A percentile compares a stretch with the other conserved stretches of the same genome.
phyloP scores from a whole-genome alignment of 2,113 vertebrate genomes.

The Merops nubicus region DNA sequence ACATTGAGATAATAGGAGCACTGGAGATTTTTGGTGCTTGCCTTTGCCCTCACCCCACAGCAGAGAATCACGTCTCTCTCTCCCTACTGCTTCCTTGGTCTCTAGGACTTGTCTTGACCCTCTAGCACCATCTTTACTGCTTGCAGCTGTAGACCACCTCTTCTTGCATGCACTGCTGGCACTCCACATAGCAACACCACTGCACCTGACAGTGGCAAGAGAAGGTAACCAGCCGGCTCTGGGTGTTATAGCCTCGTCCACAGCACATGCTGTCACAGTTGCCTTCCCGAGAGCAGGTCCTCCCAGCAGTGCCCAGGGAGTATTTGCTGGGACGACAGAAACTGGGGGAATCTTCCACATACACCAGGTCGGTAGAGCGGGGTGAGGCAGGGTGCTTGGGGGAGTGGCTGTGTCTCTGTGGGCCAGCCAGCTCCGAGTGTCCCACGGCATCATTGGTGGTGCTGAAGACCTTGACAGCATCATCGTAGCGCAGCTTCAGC shows the following conservation, averaged over 20 bases:
- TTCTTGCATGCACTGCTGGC: conserved; percentile 92
- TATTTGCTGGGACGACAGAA: conserved; percentile 94
- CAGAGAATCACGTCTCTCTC: neutral
- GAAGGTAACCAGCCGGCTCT: conserved; percentile 89
- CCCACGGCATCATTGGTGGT: conserved; percentile 92
- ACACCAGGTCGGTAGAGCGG: conserved; percentile 88
- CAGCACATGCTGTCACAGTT: conserved; percentile 96
- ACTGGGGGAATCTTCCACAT: conserved; percentile 95
- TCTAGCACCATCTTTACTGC: conserved; percentile 63
- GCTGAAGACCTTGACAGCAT: conserved; percentile 87
- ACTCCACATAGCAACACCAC: conserved; percentile 99
- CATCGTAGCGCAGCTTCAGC: conserved; percentile 91
- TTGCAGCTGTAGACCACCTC: conserved; percentile 97
- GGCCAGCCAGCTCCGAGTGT: conserved; percentile 84
- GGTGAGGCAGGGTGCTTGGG: conserved; percentile 62
- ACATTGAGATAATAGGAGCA: neutral
- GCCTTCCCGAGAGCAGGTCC: conserved; percentile 89
- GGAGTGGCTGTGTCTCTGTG: conserved; percentile 64
- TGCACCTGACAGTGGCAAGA: conserved; percentile 97
- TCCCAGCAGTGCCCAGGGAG: conserved; percentile 88
- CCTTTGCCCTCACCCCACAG: neutral
- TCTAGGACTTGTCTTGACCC: neutral
- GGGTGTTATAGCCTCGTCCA: conserved; percentile 95
- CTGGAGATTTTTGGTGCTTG: neutral
- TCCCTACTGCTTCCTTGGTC: neutral